phyloP scores from a whole-genome alignment of 92 coral and sea anemone genomes.

The Zoanthus gigantus region DNA sequence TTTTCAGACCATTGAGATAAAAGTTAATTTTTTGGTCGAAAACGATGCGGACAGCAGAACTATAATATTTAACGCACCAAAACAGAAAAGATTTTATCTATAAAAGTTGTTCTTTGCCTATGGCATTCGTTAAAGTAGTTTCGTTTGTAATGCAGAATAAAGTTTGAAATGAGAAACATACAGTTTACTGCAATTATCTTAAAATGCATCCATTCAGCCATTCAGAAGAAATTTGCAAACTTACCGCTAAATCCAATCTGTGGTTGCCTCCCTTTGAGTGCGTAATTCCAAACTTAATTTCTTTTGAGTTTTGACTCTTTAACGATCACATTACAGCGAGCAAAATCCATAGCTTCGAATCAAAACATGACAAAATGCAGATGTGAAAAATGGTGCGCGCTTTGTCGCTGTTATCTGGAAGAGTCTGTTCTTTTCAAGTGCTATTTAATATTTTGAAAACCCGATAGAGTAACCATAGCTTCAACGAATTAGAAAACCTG shows the following conservation, averaged over 20 bases:
- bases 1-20: background rate
- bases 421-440: background rate
- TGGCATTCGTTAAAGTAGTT: too few relatives aligned
- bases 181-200: background rate
- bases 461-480: background rate
- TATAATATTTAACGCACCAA: too few relatives aligned
- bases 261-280: background rate
- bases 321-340: background rate
- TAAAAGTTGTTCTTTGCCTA: background rate
- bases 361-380: background rate
- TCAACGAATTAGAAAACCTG: background rate
- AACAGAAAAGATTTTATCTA: background rate
- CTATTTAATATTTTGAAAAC: background rate
- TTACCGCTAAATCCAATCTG: background rate
- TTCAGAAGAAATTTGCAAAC: background rate
- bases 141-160: background rate
- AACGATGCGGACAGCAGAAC: too few relatives aligned
- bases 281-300: background rate
- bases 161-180: background rate
- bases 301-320: background rate
- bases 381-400: background rate
- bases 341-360: background rate
- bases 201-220: background rate
- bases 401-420: background rate
- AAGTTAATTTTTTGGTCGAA: too few relatives aligned